These are phyloP conservation scores for Deilephila porcellus DNA, from an alignment of 2,888 invertebrate genomes.

Conservation along the genomic window DNA sequence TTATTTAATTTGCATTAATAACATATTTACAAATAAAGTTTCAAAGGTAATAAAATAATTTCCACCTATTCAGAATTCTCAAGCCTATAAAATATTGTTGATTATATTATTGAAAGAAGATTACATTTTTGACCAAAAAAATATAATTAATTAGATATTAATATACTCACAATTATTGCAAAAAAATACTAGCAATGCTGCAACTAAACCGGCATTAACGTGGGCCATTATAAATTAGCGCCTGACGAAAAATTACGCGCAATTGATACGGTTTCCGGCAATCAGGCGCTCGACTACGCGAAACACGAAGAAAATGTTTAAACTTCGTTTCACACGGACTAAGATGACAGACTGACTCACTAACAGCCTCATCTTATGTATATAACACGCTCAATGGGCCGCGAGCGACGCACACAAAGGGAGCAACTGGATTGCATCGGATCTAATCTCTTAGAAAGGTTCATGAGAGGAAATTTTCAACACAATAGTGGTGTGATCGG, in stretches of 20 bases:
- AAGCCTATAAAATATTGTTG: too few species aligned
- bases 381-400: constrained; percentile 30
- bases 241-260: constrained; percentile 43
- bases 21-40: too few species aligned
- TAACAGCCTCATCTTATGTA: constrained; percentile 9
- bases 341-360: constrained; percentile 23
- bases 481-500: constrained; percentile 32
- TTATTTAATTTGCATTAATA: too few species aligned
- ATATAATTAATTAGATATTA: neutral
- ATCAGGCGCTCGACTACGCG: constrained; percentile 9
- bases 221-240: constrained; percentile 35
- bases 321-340: constrained; percentile 23
- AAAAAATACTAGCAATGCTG: constrained; percentile 3
- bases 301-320: constrained; percentile 8
- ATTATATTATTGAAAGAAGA: too few species aligned
- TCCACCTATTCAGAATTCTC: too few species aligned
- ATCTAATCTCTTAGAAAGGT: constrained; percentile 53
- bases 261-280: constrained; percentile 33
- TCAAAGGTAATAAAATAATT: too few species aligned
- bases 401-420: constrained; percentile 47
- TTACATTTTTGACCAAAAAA: too few species aligned
- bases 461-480: constrained; percentile 56
- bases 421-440: constrained; percentile 56
- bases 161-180: constrained; percentile 10
- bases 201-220: neutral